Evolutionary conservation across 2,888 invertebrate species (phyloP).

Genomic region (Volucella zonaria): DNA sequence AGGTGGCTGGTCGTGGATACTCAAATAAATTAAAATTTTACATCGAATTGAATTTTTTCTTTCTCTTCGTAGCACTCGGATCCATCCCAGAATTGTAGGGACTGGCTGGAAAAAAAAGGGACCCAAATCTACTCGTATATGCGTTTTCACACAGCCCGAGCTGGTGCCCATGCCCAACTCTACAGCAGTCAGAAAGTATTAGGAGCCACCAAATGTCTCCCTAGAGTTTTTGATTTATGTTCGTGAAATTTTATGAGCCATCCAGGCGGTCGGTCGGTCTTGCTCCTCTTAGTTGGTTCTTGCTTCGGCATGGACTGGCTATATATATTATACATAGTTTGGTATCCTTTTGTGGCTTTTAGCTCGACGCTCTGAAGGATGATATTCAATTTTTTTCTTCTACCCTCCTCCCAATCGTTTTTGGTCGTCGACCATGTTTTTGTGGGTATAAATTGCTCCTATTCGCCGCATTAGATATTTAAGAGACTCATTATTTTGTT

Average conservation of each 20-base stretch:
- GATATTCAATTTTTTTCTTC: slow-evolving; percentile 59
- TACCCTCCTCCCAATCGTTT: not conserved
- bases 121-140: slow-evolving; percentile 1
- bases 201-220: slow-evolving; percentile 70
- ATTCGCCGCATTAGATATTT: slow-evolving; percentile 61
- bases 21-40: slow-evolving; percentile 74
- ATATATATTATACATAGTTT: not conserved
- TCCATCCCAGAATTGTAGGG: slow-evolving; percentile 18
- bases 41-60: slow-evolving; percentile 69
- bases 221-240: slow-evolving; percentile 74
- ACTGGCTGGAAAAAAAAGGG: slow-evolving; percentile 1
- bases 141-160: slow-evolving; percentile 30
- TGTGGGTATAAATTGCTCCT: slow-evolving; percentile 56
- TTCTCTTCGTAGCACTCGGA: slow-evolving; percentile 12
- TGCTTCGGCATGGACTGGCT: slow-evolving; percentile 33
- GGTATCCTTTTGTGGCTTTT: slow-evolving; percentile 42
- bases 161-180: too few relatives aligned
- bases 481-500: slow-evolving; percentile 70
- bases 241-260: slow-evolving; percentile 70
- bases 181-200: slow-evolving; percentile 48
- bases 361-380: slow-evolving; percentile 45
- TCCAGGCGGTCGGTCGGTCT: slow-evolving; percentile 20
- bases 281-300: slow-evolving; percentile 1
- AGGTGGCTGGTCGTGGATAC: slow-evolving; percentile 72
- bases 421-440: not conserved